Evolutionary conservation across 1,140 invertebrate species (phyloP).

Genomic region (Scylla paramamosain): DNA sequence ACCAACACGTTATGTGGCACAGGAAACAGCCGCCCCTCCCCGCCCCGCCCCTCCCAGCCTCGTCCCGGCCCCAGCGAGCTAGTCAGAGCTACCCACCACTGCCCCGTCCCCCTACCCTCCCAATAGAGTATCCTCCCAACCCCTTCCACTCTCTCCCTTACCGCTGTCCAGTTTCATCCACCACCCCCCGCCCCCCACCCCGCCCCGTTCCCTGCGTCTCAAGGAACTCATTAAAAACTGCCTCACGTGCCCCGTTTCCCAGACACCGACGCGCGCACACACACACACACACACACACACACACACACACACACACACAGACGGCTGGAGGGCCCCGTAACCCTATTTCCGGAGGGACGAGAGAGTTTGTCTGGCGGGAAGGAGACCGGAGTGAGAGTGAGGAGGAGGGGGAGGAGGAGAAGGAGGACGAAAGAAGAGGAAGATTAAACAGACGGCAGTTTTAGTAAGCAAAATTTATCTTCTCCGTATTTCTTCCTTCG

Average conservation of each 20-base stretch:
- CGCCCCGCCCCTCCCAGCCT: not conserved
- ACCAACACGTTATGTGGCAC: not conserved
- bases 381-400: not conserved
- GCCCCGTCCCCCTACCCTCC: not conserved
- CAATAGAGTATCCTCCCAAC: not conserved
- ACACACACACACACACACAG: slow-evolving; percentile 8
- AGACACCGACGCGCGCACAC: no score
- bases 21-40: not conserved
- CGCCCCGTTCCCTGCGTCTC: not conserved
- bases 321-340: not conserved
- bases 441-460: not conserved
- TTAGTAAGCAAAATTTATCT: no score
- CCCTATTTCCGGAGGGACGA: not conserved
- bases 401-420: not conserved
- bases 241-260: not conserved
- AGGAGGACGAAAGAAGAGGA: not conserved
- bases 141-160: not conserved
- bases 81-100: not conserved
- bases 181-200: no score
- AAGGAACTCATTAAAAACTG: not conserved
- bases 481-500: not conserved
- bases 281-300: not conserved
- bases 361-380: not conserved
- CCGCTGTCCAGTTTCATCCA: not conserved
- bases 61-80: not conserved